phyloP scores from a whole-genome alignment of 2,113 vertebrate genomes.

The Pangasianodon gigas region DNA sequence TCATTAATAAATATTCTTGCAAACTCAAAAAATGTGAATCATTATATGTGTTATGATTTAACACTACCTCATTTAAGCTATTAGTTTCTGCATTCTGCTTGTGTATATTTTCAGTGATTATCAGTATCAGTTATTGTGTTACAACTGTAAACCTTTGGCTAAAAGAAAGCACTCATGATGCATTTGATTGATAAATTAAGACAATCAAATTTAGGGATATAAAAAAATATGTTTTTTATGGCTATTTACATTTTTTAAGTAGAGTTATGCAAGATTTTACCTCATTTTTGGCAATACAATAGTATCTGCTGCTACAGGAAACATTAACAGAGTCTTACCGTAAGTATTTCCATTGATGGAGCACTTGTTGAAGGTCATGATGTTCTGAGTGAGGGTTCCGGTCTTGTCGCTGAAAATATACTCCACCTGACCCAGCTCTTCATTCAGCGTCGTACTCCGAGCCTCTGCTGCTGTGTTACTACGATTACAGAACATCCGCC shows the following conservation, averaged over 20 bases:
- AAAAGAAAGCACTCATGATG: neutral
- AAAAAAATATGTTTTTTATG: neutral
- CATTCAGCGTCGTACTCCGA: constrained; percentile 91
- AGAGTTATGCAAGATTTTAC: too few relatives aligned
- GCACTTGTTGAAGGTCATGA: constrained; percentile 95
- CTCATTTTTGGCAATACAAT: neutral
- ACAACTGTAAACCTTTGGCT: neutral
- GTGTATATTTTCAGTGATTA: neutral
- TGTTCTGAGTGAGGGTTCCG: constrained; percentile 94
- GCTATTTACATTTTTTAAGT: neutral
- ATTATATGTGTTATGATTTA: neutral
- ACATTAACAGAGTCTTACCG: constrained; percentile 68
- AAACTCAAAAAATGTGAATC: neutral
- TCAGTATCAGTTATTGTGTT: neutral
- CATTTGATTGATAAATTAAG: neutral
- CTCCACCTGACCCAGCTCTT: constrained; percentile 94
- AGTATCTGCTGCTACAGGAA: neutral
- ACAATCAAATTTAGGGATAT: neutral
- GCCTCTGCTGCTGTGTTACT: constrained; percentile 86
- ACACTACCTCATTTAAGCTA: neutral
- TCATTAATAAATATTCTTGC: neutral
- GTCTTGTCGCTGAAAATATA: constrained; percentile 98
- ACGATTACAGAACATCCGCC: constrained; percentile 86
- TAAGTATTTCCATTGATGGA: constrained; percentile 87
- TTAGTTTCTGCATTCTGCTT: neutral